Evolutionary conservation across 2,888 invertebrate species (phyloP), one percentile per base, ranked within the genome.

Genomic region (Palloptera scutellata): DNA sequence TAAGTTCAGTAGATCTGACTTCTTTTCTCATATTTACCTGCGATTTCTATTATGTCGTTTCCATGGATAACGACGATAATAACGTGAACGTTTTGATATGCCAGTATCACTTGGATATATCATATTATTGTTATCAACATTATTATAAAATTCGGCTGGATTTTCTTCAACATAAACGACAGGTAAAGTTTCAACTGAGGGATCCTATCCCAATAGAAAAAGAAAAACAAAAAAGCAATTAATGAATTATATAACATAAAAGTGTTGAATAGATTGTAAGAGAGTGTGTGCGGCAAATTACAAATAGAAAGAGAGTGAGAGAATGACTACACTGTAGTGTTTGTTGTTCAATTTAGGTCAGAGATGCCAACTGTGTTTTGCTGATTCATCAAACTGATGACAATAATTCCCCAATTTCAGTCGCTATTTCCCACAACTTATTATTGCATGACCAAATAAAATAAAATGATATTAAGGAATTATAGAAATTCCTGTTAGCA

Each of bases 51-150:
- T 88, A 76, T 89, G 88, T 60, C 89, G 85, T 77, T 90, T 90
- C 88, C 88, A 89, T 30, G 89, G 89, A 81, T 89, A 89, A 72
- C 88, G 87, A 70, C 89, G 86, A 78, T 88, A 89, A 75, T 88
- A 88, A 67, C 89, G 86, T 1, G 88, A 86, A 70, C 89, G 84
- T 73, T 89, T 89, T 0, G 78, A 73, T 66, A 81, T 79, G 13
- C 74, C 77, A 40, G 73, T 76, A 0, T 71, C 70, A 4, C 69
- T 42, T 3, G 69, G 70, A n/a, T 69, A 67, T 58, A 43, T 75
- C 55, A 73, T 69, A 43, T 73, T 69, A 10, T 76, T 75, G n/a
- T 73, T 19, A 3, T 76, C 75, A 11, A 67, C 68, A 62, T 75
- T 75, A 15, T 79, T 78, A 4, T 53, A 42, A n/a, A 78, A 77